These are phyloP conservation scores for Apostichopus parvimensis DNA, from an alignment of 35 echinoderm and acorn worm species.

Conservation along the genomic window DNA sequence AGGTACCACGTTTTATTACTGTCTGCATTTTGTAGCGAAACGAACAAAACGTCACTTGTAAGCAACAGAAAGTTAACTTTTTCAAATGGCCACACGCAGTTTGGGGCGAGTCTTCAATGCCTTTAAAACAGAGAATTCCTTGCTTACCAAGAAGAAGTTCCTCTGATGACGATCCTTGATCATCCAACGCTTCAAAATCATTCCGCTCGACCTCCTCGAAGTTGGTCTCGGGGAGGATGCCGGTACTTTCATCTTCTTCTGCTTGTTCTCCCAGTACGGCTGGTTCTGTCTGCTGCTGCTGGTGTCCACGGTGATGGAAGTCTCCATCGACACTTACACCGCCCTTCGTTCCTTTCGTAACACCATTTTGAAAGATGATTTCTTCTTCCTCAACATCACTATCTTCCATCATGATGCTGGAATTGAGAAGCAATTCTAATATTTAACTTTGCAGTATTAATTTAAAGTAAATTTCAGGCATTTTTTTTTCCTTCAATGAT, in stretches of 20 bases:
- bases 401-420: neutral
- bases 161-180: constrained; percentile 24
- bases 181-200: constrained; percentile 31
- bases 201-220: constrained; percentile 35
- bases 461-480: too few species aligned
- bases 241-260: neutral
- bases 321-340: neutral
- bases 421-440: too few species aligned
- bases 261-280: neutral
- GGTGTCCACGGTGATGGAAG: neutral
- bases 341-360: neutral
- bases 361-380: constrained; percentile 9
- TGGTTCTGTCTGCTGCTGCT: neutral
- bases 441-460: too few species aligned
- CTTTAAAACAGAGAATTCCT: neutral
- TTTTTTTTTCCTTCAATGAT: too few species aligned
- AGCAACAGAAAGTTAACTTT: too few species aligned
- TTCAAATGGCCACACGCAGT: too few species aligned
- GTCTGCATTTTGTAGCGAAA: too few species aligned
- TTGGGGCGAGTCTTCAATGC: too few species aligned
- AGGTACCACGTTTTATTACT: too few species aligned
- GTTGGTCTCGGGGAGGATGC: constrained; percentile 13
- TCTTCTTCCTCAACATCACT: constrained; percentile 12
- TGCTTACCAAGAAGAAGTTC: constrained; percentile 24
- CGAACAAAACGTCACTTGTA: too few species aligned